These are phyloP conservation scores for Lycaon pictus DNA, from an alignment of 2,113 vertebrate genomes.

Conservation along the genomic window DNA sequence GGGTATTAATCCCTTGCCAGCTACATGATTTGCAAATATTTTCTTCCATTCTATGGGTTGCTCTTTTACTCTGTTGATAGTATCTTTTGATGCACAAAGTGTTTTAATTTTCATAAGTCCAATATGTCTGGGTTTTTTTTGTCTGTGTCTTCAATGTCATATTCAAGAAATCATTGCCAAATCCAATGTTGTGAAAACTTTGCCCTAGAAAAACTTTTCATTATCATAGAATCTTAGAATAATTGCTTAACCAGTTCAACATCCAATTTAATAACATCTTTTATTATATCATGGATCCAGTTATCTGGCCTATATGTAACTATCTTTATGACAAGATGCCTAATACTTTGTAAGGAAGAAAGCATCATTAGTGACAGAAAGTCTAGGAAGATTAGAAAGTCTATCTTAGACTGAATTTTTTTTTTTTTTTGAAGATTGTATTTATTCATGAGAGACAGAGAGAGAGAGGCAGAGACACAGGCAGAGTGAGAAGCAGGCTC, in stretches of 20 bases:
- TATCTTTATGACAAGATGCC: not conserved
- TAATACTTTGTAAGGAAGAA: not conserved
- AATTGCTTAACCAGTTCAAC: not conserved
- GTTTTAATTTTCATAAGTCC: not conserved
- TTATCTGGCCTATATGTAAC: not conserved
- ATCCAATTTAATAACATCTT: not conserved
- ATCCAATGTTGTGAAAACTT: not conserved
- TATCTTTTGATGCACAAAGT: not conserved
- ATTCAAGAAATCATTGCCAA: not conserved
- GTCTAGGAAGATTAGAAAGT: not conserved
- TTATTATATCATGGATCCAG: not conserved
- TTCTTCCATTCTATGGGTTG: not conserved
- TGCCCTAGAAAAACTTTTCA: not conserved
- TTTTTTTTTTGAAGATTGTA: not conserved
- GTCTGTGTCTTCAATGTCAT: not conserved
- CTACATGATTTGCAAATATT: not conserved
- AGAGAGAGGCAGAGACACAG: too few species aligned
- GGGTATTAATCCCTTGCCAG: not conserved
- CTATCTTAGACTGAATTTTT: not conserved
- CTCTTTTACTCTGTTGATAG: not conserved
- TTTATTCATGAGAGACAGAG: too few species aligned
- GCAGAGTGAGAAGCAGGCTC: too few species aligned
- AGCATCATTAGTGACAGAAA: not conserved
- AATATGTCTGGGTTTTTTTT: not conserved
- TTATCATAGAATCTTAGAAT: not conserved